These are phyloP conservation scores for Diaprepes abbreviatus DNA, from an alignment of 2,888 invertebrate species.

Conservation along the genomic window DNA sequence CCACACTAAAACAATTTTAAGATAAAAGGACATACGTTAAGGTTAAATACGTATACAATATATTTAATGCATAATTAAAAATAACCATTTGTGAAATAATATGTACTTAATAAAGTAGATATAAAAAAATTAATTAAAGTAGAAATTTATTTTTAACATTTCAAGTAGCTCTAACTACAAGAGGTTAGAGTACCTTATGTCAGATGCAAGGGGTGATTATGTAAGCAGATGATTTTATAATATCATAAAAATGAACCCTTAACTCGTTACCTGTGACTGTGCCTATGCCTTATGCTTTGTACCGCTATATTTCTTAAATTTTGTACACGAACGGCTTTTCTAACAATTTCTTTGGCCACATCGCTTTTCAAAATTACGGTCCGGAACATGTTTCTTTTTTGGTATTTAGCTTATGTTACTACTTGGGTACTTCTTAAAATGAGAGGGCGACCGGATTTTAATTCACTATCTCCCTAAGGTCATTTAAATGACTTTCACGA, in stretches of 20 bases:
- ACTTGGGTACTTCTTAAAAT: conserved; percentile 2
- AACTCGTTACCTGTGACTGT: conserved; percentile 57
- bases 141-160: not conserved
- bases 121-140: too few species aligned
- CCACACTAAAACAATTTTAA: too few species aligned
- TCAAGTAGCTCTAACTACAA: not conserved
- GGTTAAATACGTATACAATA: too few species aligned
- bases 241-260: not conserved
- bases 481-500: conserved; percentile 66
- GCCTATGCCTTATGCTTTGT: conserved; percentile 75
- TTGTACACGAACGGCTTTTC: conserved; percentile 73
- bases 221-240: conserved; percentile 13
- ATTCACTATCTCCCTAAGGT: conserved; percentile 61
- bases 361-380: conserved; percentile 80
- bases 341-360: conserved; percentile 74
- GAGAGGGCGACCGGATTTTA: conserved; percentile 60
- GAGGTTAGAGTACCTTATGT: conserved; percentile 28
- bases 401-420: conserved; percentile 33
- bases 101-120: too few species aligned
- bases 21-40: too few species aligned
- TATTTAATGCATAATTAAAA: too few species aligned
- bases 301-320: conserved; percentile 71
- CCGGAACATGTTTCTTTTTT: conserved; percentile 76
- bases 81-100: too few species aligned
- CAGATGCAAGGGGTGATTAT: conserved; percentile 19